Base-by-base conservation (phyloP, 1,140 invertebrate genomes). In the Drosophila elegans region DNA sequence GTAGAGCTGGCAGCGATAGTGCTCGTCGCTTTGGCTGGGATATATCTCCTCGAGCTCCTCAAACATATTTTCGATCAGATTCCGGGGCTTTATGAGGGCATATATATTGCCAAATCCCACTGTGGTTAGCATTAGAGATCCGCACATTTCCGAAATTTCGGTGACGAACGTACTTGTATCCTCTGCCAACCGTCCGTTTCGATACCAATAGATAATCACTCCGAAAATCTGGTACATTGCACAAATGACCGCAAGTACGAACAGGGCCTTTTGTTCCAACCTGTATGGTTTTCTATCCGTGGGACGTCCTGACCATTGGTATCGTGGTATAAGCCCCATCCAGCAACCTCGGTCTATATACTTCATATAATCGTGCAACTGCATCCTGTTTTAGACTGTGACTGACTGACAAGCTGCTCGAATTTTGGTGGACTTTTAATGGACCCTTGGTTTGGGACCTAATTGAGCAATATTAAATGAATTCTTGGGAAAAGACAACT, bases 181-280 rank as follows among this genome's bases (percentile, higher is more conserved):
- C 10, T 46, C 12, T 1, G 21, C 7, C 6, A 7, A 16, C 2
- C 60, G 27, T 4, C 85, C 53, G 1, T 59, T 46, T n/a, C 73
- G 32, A 11, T 53, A 55, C 38, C 85, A 52, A 63, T 76, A 76
- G 36, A 76, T 57, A 4, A 80, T 5, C 63, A 83, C 42, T 12
- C 89, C 90, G 41, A 90, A 4, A 64, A 76, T 89, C 44, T 91
- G 90, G 56, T 79, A 90, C 11, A 69, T 9, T 13, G 78, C 42
- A 44, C 79, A 83, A 2, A 74, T 3, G 11, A 56, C 52, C 3
- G 76, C 81, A 6, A 91, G 45, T 4, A 57, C 7, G n/a, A 82
- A 74, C 25, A 75, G 49, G 1, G 57, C 6, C 12, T 27, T 36
- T 51, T 10, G 54, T n/a, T 1, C 6, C 60, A 34, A 29, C 0